Percentiles rank a stretch among this genome's conserved stretches.
Conservation (phyloP, 2,888 invertebrate genomes). For the Hypolimnas misippus region DNA sequence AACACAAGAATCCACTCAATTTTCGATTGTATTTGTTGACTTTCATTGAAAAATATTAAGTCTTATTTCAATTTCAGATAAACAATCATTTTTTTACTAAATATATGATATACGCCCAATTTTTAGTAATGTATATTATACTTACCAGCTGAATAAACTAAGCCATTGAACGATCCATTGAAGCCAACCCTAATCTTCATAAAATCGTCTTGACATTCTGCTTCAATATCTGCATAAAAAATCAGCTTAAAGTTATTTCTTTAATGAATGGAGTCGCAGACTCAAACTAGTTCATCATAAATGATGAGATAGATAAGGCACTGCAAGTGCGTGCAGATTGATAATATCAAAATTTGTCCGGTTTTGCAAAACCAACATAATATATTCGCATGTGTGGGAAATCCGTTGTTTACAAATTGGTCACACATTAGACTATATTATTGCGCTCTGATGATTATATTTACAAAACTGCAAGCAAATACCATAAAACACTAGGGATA, state of each 20-base stretch:
- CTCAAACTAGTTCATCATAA: not conserved
- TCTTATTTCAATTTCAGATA: too few species aligned
- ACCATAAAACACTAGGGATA: not conserved
- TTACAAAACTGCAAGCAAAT: not conserved
- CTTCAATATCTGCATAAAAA: conserved; percentile 91
- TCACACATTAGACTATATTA: conserved; percentile 20
- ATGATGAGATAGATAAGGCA: conserved; percentile 52
- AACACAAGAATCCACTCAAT: too few species aligned
- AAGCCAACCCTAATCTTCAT: conserved; percentile 97
- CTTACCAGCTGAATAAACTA: conserved; percentile 94
- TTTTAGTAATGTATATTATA: not conserved
- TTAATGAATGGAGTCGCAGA: not conserved
- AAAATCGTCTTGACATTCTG: conserved; percentile 97
- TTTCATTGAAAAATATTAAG: too few species aligned
- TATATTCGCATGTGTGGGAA: conserved; percentile 35
- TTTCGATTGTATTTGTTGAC: too few species aligned
- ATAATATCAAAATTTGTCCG: conserved; percentile 64
- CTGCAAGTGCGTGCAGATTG: conserved; percentile 55
- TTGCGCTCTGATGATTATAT: not conserved
- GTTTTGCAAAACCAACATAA: conserved; percentile 43
- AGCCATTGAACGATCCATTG: conserved; percentile 94
- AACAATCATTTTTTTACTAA: too few species aligned
- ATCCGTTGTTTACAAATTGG: conserved; percentile 37
- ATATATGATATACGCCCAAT: too few species aligned
- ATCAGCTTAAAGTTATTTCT: not conserved